Evolutionary conservation across 2,888 invertebrate species (phyloP), one percentile per base, ranked within the genome.

Genomic region (Leptopilina myrica): DNA sequence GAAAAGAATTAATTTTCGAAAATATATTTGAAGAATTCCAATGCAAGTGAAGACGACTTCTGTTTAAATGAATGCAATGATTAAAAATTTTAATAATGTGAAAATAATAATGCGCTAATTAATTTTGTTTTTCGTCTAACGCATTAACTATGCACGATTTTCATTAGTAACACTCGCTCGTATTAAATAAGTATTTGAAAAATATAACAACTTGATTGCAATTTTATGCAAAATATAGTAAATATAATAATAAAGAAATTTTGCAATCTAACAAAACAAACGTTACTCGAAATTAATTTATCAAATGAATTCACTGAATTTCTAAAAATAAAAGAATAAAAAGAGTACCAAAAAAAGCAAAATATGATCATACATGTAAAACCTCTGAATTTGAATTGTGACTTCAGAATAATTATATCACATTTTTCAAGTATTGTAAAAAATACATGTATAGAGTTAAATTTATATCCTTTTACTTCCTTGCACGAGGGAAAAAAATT

Each of bases 81-180:
- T 62, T 20, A 1, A 62, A 20, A 62, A 62, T 62, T 49, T 49
- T 26, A 53, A 26, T 69, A 49, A 67, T 49, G 49, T 7, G 26
- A 14, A 69, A 49, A 26, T 26, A 67, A 67, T 20, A 69, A 53
- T 69, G 69, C 26, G 53, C 69, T 69, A 69, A 69, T 69, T 69
- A 53, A 69, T 69, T 69, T 33, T 33, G 33, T 33, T 33, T 33
- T 69, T 69, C 14, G 49, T 14, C 69, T 69, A 69, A 53, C 33
- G 53, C 53, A 53, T 69, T 69, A 53, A 69, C 53, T 69, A 49
- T 49, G 53, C 53, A 69, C 69, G 69, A 69, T 1, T 69, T 26
- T 53, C 49, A 69, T 69, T 53, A 69, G 53, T 53, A 69, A 69
- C 69, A 69, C 53, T 69, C 49, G 53, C 1, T 53, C 69, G 14